These are phyloP conservation scores for Sebastes iracundus DNA, from an alignment of 2,797 vertebrate genomes.

Conservation along the genomic window DNA sequence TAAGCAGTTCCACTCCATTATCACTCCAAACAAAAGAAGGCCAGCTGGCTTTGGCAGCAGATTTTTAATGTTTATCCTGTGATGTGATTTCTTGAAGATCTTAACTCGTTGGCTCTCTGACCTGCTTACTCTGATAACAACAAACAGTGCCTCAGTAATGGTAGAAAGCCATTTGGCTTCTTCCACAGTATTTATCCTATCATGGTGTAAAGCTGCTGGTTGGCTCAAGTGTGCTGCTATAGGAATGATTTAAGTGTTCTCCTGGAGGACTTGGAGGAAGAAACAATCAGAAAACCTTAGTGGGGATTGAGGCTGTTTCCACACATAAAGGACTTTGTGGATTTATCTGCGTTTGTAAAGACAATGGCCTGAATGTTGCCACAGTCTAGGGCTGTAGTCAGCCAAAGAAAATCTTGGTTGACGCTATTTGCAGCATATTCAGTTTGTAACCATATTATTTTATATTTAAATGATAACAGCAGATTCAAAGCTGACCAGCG, in stretches of 20 bases:
- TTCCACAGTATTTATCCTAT: neutral
- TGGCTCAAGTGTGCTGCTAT: neutral
- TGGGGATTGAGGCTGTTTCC: neutral
- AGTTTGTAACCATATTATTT: neutral
- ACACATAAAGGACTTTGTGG: neutral
- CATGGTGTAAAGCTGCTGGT: neutral
- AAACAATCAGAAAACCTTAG: neutral
- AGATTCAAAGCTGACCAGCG: neutral
- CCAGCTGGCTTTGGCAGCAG: neutral
- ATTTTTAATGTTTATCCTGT: neutral
- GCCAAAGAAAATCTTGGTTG: neutral
- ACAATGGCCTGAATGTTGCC: neutral
- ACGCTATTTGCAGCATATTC: neutral
- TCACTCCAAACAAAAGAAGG: neutral
- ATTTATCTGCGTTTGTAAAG: slow-evolving; percentile 3
- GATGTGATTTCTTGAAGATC: neutral
- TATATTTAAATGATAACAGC: neutral
- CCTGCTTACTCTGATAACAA: neutral
- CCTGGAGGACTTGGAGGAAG: neutral
- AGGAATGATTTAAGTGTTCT: slow-evolving; percentile 14
- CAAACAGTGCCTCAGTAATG: neutral
- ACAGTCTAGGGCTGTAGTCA: neutral
- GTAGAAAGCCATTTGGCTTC: slow-evolving; percentile 9
- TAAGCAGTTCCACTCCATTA: neutral
- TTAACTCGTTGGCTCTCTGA: neutral